Evolutionary conservation across 2,888 invertebrate species (phyloP), one percentile per base, ranked within the genome.

Genomic region (Athalia rosae): DNA sequence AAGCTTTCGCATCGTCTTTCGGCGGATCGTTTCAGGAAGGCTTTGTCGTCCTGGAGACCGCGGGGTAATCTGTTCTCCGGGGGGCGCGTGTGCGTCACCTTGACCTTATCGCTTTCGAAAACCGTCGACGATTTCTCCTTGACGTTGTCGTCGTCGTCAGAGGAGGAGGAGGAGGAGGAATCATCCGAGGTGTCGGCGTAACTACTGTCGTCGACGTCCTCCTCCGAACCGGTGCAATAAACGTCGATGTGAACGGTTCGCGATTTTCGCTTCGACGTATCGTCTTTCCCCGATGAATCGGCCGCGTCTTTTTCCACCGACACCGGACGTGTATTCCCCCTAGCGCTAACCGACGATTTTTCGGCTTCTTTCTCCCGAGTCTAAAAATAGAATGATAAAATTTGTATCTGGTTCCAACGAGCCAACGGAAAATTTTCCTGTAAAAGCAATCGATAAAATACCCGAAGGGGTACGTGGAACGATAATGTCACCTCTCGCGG

Each of bases 181-280:
- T 85, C 85, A 64, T 85, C 85, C 7, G 85, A 84, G 28, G 28
- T 28, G 2, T 28, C 28, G 28, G 28, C 1, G 41, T 81, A 79
- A 15, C 89, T 89, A 80, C 91, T 91, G 41, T 88, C 90, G 79
- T 91, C 91, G 77, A 88, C 85, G 78, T 91, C 90, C 59, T 90
- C 89, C 53, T 91, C 91, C 0, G 94, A 94, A 1, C 94, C 94
- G 0, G 94, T 94, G 85, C 95, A 95, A 84, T 95, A 95, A 3
- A 95, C 95, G 88, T 95, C 95, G 74, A 95, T 95, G 85, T 95
- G 95, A 47, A 95, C 94, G 0, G 94, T 94, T 77, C 94, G 91
- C 9, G 93, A 93, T 83, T 91, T 92, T 80, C 91, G 90, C 71
- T 85, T 85, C 2, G 83, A 79, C 69, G 83, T 81, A 56, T 84